phyloP scores from a whole-genome alignment of 2,888 invertebrate genomes.

The Itoplectis maculator region DNA sequence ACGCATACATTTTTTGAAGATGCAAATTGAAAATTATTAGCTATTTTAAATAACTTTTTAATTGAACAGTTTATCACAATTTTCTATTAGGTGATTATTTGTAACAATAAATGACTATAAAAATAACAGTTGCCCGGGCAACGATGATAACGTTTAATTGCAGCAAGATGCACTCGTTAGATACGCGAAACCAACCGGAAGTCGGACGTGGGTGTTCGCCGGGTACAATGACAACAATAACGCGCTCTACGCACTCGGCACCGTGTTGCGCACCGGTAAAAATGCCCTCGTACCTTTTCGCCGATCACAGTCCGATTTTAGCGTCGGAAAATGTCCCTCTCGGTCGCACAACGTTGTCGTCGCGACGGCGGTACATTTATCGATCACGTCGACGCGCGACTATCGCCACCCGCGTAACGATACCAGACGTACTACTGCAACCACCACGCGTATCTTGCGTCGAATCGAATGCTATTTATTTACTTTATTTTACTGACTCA shows the following conservation, averaged over 20 bases:
- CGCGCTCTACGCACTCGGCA: background rate
- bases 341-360: constrained; percentile 3
- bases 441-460: background rate
- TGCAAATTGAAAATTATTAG: too few species aligned
- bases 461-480: background rate
- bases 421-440: background rate
- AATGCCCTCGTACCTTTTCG: constrained; percentile 30
- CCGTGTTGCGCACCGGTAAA: background rate
- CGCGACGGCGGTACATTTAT: constrained; percentile 21
- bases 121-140: too few species aligned
- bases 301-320: background rate
- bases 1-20: too few species aligned
- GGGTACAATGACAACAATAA: constrained; percentile 4
- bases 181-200: constrained; percentile 5
- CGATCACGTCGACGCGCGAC: constrained; percentile 13
- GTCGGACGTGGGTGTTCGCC: constrained; percentile 38
- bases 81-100: too few species aligned
- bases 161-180: background rate
- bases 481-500: too few species aligned
- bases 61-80: too few species aligned
- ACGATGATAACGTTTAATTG: too few species aligned
- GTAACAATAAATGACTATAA: too few species aligned
- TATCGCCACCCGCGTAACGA: constrained; percentile 11
- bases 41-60: too few species aligned
- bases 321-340: background rate